These are phyloP conservation scores for Aethes cnicana DNA, from an alignment of 2,888 invertebrate species.

Conservation along the genomic window DNA sequence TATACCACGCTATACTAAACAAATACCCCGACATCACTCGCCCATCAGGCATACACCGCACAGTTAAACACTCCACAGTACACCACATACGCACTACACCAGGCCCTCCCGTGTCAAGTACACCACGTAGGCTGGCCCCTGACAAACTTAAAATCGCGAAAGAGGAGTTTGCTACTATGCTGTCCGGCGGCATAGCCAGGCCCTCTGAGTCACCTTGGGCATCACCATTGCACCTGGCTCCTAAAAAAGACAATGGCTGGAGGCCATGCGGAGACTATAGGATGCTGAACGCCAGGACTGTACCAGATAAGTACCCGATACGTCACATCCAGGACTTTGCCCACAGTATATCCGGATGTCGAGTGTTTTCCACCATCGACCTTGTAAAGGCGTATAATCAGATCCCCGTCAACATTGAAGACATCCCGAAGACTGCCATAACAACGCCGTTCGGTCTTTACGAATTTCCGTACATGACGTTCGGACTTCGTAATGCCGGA, in stretches of 20 bases:
- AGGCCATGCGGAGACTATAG: conserved; percentile 42
- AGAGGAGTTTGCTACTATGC: conserved; percentile 36
- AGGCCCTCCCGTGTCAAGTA: not conserved
- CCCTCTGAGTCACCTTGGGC: too few species aligned
- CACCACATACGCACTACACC: not conserved
- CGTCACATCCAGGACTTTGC: conserved; percentile 50
- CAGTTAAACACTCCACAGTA: not conserved
- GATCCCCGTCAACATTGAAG: too few species aligned
- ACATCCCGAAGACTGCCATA: too few species aligned
- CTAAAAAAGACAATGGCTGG: conserved; percentile 41
- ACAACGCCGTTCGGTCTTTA: too few species aligned
- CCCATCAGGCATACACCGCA: not conserved
- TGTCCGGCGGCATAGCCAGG: conserved; percentile 18
- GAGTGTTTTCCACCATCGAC: conserved; percentile 46
- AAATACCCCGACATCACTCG: not conserved
- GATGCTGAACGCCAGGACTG: conserved; percentile 41
- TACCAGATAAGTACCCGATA: conserved; percentile 44
- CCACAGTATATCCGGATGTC: conserved; percentile 38
- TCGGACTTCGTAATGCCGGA: too few species aligned
- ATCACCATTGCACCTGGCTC: conserved; percentile 42
- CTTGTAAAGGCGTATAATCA: conserved; percentile 44
- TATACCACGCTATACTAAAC: not conserved
- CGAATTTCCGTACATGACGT: too few species aligned
- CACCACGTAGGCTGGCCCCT: not conserved
- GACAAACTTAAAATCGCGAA: conserved; percentile 11